phyloP scores from a whole-genome alignment of 2,888 invertebrate genomes.

The Diarsia brunnea region DNA sequence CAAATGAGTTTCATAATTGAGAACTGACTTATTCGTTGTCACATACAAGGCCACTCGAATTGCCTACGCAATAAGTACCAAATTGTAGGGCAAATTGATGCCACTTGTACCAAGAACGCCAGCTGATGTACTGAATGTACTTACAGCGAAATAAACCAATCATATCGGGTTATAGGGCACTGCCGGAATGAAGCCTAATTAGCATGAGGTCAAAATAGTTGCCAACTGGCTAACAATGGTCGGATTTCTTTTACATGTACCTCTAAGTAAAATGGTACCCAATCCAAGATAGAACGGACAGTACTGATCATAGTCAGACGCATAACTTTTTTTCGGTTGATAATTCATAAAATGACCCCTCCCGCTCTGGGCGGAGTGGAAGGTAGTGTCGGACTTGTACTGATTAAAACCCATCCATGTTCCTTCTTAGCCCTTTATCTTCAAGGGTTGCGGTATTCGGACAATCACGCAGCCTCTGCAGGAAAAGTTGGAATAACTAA shows the following conservation, averaged over 20 bases:
- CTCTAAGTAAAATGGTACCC: neutral
- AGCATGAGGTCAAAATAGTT: slow-evolving; percentile 29
- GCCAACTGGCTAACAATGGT: too few species aligned
- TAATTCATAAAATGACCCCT: too few species aligned
- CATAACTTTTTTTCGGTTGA: too few species aligned
- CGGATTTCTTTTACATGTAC: neutral
- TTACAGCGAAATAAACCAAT: slow-evolving; percentile 42
- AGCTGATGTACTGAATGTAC: slow-evolving; percentile 30
- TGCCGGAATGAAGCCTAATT: slow-evolving; percentile 23
- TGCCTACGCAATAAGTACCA: neutral
- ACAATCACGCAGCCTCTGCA: too few species aligned
- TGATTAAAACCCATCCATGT: too few species aligned
- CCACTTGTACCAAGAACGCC: slow-evolving; percentile 11
- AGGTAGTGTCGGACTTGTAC: too few species aligned
- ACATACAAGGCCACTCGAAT: slow-evolving; percentile 16
- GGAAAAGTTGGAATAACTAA: too few species aligned
- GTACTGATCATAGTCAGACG: too few species aligned
- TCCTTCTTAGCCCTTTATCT: too few species aligned
- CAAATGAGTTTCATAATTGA: neutral
- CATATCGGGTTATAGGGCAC: slow-evolving; percentile 28
- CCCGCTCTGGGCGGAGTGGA: too few species aligned
- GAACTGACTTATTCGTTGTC: neutral
- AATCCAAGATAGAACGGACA: neutral
- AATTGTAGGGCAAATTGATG: slow-evolving; percentile 37
- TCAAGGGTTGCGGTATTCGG: too few species aligned